phyloP scores from a whole-genome alignment of 2,888 invertebrate genomes.

The Acrobasis consociella region DNA sequence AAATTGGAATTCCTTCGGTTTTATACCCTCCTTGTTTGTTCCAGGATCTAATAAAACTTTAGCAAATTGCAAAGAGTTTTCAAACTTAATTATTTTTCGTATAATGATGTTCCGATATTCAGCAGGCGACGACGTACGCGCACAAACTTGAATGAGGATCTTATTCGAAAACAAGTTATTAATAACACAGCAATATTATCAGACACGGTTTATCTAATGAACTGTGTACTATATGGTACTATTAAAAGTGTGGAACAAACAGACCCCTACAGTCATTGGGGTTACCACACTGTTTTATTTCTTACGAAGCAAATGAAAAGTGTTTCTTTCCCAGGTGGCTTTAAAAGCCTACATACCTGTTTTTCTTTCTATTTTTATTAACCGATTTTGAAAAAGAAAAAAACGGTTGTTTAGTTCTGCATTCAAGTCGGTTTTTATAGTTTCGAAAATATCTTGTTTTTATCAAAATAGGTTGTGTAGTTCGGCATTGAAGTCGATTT shows the following conservation, averaged over 20 bases:
- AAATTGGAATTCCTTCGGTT: background rate
- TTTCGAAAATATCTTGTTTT: too few species aligned
- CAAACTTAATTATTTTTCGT: conserved; percentile 33
- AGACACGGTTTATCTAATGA: conserved; percentile 32
- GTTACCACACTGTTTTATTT: conserved; percentile 5
- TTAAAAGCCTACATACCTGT: too few species aligned
- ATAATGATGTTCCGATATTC: conserved; percentile 34
- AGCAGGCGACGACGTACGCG: conserved; percentile 33
- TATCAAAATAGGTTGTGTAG: too few species aligned
- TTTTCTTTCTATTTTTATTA: too few species aligned
- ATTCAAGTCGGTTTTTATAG: too few species aligned
- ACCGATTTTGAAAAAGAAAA: too few species aligned
- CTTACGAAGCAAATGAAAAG: too few species aligned
- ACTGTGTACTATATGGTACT: conserved; percentile 33
- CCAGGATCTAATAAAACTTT: conserved; percentile 38
- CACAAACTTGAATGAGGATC: conserved; percentile 43
- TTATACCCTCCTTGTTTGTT: conserved; percentile 37
- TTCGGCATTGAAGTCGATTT: too few species aligned
- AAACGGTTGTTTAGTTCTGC: too few species aligned
- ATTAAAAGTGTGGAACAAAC: conserved; percentile 24
- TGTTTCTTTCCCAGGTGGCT: too few species aligned
- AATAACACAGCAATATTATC: conserved; percentile 45
- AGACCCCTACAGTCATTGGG: conserved; percentile 21
- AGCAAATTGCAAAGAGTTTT: conserved; percentile 30
- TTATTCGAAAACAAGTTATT: conserved; percentile 53